Percentiles rank a stretch among this genome's conserved stretches.
Evolutionary conservation across 2,888 invertebrate species (phyloP).

Genomic region (Chirona hameri): DNA sequence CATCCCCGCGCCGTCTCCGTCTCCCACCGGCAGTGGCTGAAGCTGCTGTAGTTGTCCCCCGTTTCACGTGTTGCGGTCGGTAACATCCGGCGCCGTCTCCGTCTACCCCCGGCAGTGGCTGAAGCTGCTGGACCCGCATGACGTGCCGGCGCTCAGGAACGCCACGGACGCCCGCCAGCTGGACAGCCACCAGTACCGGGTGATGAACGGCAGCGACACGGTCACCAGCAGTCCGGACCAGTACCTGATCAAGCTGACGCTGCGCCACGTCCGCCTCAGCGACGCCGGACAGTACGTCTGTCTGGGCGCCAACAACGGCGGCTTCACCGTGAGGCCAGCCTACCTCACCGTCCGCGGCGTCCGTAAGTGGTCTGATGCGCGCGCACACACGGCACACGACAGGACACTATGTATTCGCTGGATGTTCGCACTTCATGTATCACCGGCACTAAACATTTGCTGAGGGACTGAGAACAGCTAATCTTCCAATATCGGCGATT

Average conservation of each 20-base stretch:
- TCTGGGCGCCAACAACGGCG: slow-evolving; percentile 31
- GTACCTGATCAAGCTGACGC: slow-evolving; percentile 27
- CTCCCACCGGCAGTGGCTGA: no score
- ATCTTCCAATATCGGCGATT: no score
- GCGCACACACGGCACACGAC: no score
- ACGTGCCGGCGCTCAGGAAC: not conserved
- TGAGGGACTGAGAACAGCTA: no score
- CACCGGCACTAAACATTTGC: no score
- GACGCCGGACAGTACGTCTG: slow-evolving; percentile 34
- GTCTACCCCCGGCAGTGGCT: not conserved
- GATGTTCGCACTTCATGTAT: no score
- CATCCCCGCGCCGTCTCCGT: no score
- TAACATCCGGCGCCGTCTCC: no score
- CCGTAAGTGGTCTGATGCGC: not conserved
- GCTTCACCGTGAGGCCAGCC: slow-evolving; percentile 29
- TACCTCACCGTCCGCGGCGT: slow-evolving; percentile 25
- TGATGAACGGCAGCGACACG: not conserved
- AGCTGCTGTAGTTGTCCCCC: no score
- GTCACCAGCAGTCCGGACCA: not conserved
- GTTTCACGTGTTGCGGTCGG: no score
- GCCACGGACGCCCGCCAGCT: not conserved
- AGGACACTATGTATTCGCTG: no score
- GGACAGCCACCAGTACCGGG: slow-evolving; percentile 2
- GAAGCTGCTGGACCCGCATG: not conserved
- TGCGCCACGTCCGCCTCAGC: not conserved